Conservation (phyloP, 92 coral and sea anemone species). For the Plumapathes pennacea region DNA sequence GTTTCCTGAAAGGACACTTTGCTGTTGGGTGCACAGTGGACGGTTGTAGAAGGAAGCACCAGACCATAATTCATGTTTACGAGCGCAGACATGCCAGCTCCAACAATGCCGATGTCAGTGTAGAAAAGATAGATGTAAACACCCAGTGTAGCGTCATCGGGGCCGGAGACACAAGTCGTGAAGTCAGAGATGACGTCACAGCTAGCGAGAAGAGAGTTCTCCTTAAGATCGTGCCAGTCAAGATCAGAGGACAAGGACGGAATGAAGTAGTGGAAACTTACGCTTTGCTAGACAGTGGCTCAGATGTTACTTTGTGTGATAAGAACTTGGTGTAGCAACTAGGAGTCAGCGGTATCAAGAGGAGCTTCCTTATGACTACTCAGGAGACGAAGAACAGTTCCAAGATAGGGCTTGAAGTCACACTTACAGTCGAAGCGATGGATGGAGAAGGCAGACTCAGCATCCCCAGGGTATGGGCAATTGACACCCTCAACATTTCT, state of each 20-base stretch:
- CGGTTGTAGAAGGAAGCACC: slow-evolving; percentile 8
- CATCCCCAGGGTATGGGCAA: slow-evolving; percentile 24
- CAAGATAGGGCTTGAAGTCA: slow-evolving; percentile 10
- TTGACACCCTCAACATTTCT: slow-evolving; percentile 13
- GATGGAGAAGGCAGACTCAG: slow-evolving; percentile 1
- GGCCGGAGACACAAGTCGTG: too few relatives aligned
- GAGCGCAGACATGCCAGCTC: too few relatives aligned
- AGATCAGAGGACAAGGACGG: slow-evolving; percentile 34
- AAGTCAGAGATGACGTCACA: slow-evolving; percentile 3
- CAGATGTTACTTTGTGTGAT: slow-evolving; percentile 66
- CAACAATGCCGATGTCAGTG: too few relatives aligned
- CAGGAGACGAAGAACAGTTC: slow-evolving; percentile 22
- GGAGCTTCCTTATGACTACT: slow-evolving; percentile 34
- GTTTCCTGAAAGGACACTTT: slow-evolving; percentile 5
- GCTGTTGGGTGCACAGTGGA: slow-evolving; percentile 12
- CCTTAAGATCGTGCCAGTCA: slow-evolving; percentile 70
- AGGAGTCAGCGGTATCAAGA: slow-evolving; percentile 23
- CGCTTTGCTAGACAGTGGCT: slow-evolving; percentile 61
- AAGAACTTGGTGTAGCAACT: slow-evolving; percentile 33
- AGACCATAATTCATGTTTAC: slow-evolving; percentile 9
- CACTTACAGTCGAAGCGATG: slow-evolving; percentile 6
- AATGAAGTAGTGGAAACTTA: slow-evolving; percentile 35
- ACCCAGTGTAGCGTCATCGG: slow-evolving; percentile 8
- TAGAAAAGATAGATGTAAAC: too few relatives aligned
- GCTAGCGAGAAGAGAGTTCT: slow-evolving; percentile 53